phyloP scores from a whole-genome alignment of 2,113 vertebrate genomes.

The Sphaerodactylus townsendi region DNA sequence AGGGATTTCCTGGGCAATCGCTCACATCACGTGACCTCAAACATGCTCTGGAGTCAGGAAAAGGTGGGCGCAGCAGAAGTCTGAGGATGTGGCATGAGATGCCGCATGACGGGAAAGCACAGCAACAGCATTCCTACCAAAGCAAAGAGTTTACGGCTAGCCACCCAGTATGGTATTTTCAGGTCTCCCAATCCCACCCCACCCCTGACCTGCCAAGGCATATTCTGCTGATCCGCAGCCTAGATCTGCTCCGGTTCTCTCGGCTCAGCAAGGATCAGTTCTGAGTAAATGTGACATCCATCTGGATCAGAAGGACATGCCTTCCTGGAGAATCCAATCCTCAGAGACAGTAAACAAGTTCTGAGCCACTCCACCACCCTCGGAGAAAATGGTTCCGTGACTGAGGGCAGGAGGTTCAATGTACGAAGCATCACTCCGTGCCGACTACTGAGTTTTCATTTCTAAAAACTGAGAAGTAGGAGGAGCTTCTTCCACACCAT shows the following conservation, averaged over 20 bases:
- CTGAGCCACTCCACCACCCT: not conserved
- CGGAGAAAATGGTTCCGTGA: not conserved
- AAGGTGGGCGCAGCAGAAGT: not conserved
- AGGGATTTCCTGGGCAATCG: not conserved
- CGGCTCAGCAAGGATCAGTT: slow-evolving; percentile 50
- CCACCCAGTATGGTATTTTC: not conserved
- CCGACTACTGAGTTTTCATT: no score
- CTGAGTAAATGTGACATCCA: slow-evolving; percentile 68
- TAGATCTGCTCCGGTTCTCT: not conserved
- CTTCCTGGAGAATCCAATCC: not conserved
- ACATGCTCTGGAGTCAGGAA: not conserved
- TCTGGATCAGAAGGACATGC: slow-evolving; percentile 53
- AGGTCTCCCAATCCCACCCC: not conserved
- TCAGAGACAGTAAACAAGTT: not conserved
- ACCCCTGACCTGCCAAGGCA: not conserved
- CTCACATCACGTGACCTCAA: not conserved
- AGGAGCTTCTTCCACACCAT: no score
- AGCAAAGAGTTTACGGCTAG: not conserved
- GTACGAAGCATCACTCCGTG: no score
- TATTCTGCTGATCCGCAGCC: slow-evolving; percentile 37
- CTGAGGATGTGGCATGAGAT: not conserved
- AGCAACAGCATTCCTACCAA: not conserved
- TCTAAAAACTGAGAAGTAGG: no score
- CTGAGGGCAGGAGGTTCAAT: not conserved
- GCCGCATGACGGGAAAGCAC: not conserved